A percentile compares a stretch with the other conserved stretches of the same genome.
Evolutionary conservation across 30 jellyfish, hydroid and myxozoan species (phyloP).

Genomic region (Haliclystus octoradiatus): DNA sequence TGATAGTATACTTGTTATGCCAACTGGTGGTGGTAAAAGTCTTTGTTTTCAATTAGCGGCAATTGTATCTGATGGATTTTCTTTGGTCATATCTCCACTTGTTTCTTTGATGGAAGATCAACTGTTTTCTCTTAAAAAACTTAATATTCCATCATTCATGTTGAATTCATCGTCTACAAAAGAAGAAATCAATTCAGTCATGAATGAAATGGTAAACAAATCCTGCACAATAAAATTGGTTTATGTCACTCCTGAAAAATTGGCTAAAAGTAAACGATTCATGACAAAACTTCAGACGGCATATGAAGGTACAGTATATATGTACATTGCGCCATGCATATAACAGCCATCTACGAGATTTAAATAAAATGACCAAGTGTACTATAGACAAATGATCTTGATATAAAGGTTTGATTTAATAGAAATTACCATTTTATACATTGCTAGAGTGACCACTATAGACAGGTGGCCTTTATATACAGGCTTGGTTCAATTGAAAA

Average conservation of each 20-base stretch:
- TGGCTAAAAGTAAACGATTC: constrained; percentile 76
- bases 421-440: too few relatives aligned
- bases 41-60: constrained; percentile 89
- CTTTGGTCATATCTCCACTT: constrained; percentile 64
- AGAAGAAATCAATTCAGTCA: constrained; percentile 21
- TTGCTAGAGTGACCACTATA: too few relatives aligned
- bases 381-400: too few relatives aligned
- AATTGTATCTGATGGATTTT: constrained; percentile 25
- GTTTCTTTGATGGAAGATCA: constrained; percentile 78
- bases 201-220: constrained; percentile 31
- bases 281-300: constrained; percentile 77
- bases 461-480: too few relatives aligned
- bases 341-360: too few relatives aligned
- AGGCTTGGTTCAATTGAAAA: too few relatives aligned
- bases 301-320: constrained; percentile 29
- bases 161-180: constrained; percentile 43
- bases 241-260: constrained; percentile 82
- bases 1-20: constrained; percentile 74
- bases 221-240: constrained; percentile 32
- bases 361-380: too few relatives aligned
- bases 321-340: too few relatives aligned
- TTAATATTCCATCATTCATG: constrained; percentile 33
- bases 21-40: constrained; percentile 95
- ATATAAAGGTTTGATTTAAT: too few relatives aligned
- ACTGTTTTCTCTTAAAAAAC: constrained; percentile 26